Evolutionary conservation across 2,888 invertebrate species (phyloP), one percentile per base, ranked within the genome.

Genomic region (Scelioninae gen. 2): DNA sequence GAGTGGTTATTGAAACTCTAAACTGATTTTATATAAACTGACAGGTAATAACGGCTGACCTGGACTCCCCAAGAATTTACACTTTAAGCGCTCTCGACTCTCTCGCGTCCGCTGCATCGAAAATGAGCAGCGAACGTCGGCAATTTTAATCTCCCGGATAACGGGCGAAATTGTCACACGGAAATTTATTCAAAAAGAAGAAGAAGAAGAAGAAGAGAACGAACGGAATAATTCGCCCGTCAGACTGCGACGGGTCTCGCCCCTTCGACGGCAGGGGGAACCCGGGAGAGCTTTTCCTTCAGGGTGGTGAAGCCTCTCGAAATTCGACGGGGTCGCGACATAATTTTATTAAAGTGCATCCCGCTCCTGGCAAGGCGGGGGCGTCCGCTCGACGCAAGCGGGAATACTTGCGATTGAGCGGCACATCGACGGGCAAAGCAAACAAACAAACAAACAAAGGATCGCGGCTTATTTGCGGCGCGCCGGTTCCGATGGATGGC

Each of bases 1-100:
- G 64, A 74, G 64, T 61, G 79, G 78, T 81, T 83, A 84, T 84
- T 82, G 82, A 84, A 84, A 83, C 82, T 81, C 82, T 81, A 79
- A 80, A 81, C 82, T 84, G 83, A 84, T 84, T 83, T 84, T 82
- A 84, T 82, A 80, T 70, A 82, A 78, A 80, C 80, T 82, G 84
- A 84, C 84, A 83, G 84, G 83, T 82, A 84, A 84, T 82, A 80
- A 81, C 77, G 81, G 75, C 73, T 74, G 61, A 41, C 39, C 75
- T 41, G 55, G 52, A 46, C 68, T 63, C 68, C 58, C 60, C 46
- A 53, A 55, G 69, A 64, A 73, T 73, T 63, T 53, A 13, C 63
- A 69, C 63, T 73, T 64, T 33, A 48, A 61, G 35, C 48, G 39
- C 37, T 48, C n/a, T 15, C 11, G 43, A 46, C 41, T 10, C 52